These are phyloP conservation scores for Drosophila sechellia DNA, from an alignment of 1,140 invertebrate genomes.

Conservation along the genomic window DNA sequence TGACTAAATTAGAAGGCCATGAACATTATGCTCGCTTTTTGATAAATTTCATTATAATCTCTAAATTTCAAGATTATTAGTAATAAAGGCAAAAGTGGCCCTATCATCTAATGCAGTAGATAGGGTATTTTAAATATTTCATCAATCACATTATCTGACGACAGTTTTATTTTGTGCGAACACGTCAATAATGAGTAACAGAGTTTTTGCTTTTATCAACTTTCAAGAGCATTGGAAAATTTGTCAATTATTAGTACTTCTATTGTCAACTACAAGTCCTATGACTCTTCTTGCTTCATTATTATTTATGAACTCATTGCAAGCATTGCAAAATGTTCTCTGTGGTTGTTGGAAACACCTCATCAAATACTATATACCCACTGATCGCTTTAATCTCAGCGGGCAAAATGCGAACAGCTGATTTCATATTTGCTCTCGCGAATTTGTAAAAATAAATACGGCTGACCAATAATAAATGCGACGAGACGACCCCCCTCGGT, in stretches of 20 bases:
- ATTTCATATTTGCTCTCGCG: conserved; percentile 41
- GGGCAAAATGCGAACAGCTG: conserved; percentile 28
- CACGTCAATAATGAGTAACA: neutral
- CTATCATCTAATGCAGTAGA: too few species aligned
- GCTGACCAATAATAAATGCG: conserved; percentile 38
- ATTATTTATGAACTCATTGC: too few species aligned
- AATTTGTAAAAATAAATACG: conserved; percentile 46
- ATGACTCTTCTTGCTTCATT: too few species aligned
- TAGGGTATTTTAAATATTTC: neutral
- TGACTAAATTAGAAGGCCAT: too few species aligned
- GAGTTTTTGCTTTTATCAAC: neutral
- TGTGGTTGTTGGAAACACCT: conserved; percentile 18
- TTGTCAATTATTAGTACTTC: neutral
- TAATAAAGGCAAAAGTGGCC: too few species aligned
- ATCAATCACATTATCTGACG: neutral
- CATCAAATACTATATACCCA: conserved; percentile 27
- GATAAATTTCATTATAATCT: too few species aligned
- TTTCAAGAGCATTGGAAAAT: neutral
- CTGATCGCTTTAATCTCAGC: conserved; percentile 30
- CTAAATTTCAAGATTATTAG: too few species aligned
- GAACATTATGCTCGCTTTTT: too few species aligned
- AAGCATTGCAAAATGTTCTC: conserved; percentile 1
- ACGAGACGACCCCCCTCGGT: conserved; percentile 21
- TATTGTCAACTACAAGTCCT: too few species aligned
- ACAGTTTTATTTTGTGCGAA: neutral